Conservation (phyloP, 1,140 invertebrate species). For the Acromyrmex heyeri region DNA sequence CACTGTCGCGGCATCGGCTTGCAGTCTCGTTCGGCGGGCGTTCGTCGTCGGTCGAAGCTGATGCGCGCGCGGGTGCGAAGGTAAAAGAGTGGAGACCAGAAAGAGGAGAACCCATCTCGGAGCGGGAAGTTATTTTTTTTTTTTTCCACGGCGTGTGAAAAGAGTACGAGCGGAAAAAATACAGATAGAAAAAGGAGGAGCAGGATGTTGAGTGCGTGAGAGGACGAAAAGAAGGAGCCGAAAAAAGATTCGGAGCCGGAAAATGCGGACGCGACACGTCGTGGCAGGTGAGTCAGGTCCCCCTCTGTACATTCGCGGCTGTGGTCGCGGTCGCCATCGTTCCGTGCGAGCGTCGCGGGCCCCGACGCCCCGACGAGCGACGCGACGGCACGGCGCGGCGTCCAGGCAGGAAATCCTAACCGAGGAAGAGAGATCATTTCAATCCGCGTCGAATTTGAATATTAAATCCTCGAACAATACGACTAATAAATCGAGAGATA, state of each 20-base stretch:
- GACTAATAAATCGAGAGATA: background rate
- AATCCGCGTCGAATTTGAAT: background rate
- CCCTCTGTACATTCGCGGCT: constrained; percentile 50
- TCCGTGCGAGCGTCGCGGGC: constrained; percentile 21
- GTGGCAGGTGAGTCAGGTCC: constrained; percentile 78
- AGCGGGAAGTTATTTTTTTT: constrained; percentile 24
- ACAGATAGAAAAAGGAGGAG: background rate
- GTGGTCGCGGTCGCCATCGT: constrained; percentile 26
- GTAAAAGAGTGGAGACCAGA: constrained; percentile 50
- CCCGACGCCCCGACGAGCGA: no score
- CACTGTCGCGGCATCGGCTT: constrained; percentile 37
- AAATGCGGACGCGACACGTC: constrained; percentile 77
- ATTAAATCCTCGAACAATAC: background rate
- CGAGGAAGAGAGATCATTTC: background rate
- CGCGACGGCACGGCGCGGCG: background rate
- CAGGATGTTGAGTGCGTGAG: constrained; percentile 68
- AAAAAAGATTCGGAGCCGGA: constrained; percentile 49
- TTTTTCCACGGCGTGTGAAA: background rate
- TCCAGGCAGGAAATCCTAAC: background rate
- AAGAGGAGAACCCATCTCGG: constrained; percentile 29
- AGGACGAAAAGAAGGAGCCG: constrained; percentile 44
- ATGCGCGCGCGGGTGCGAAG: constrained; percentile 56
- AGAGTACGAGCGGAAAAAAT: constrained; percentile 5
- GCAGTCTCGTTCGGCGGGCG: constrained; percentile 73
- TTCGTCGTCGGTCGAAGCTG: constrained; percentile 60